Base-by-base conservation (phyloP, 2,888 invertebrate species). In the Taphrorychus bicolor region DNA sequence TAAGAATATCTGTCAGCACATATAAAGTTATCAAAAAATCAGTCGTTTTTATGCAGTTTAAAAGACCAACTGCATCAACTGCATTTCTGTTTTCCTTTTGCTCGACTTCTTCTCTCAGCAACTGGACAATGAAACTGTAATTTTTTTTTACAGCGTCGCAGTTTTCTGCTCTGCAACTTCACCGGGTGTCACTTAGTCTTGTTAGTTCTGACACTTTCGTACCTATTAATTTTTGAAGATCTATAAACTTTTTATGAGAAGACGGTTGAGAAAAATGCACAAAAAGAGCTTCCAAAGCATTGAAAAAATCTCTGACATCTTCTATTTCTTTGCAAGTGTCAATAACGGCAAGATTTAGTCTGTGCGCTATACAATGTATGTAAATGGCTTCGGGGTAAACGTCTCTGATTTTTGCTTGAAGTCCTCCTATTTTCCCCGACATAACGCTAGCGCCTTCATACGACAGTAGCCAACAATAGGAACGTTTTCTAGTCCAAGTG, bases 301-400 rank as follows among this genome's bases (percentile, higher is more conserved):
- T 45, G 48, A 45, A 45, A 45, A 45, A 45, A 5, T 45, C 48
- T 16, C 14, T n/a, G n/a, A n/a, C n/a, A n/a, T n/a, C n/a, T n/a
- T n/a, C n/a, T n/a, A n/a, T n/a, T n/a, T n/a, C n/a, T n/a, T n/a
- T n/a, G n/a, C n/a, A n/a, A n/a, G n/a, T n/a, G n/a, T n/a, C n/a
- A n/a, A n/a, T n/a, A n/a, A n/a, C n/a, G n/a, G n/a, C n/a, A n/a
- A 48, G 14, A 14, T 48, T 48, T 5, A 48, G 14, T 5, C 9
- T 11, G 14, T 48, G 48, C 5, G 48, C 48, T 5, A 14, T 14
- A 48, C 48, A 48, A 11, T 5, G 48, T 9, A 48, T 14, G 16
- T 11, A 48, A 11, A 48, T 14, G 5, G 48, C 48, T 48, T 11
- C 7, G 14, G 7, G 7, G 16, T 48, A 11, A 5, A 11, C 16